Evolutionary conservation across 2,113 vertebrate genomes (phyloP).

Genomic region (Sebastes schlegelii): DNA sequence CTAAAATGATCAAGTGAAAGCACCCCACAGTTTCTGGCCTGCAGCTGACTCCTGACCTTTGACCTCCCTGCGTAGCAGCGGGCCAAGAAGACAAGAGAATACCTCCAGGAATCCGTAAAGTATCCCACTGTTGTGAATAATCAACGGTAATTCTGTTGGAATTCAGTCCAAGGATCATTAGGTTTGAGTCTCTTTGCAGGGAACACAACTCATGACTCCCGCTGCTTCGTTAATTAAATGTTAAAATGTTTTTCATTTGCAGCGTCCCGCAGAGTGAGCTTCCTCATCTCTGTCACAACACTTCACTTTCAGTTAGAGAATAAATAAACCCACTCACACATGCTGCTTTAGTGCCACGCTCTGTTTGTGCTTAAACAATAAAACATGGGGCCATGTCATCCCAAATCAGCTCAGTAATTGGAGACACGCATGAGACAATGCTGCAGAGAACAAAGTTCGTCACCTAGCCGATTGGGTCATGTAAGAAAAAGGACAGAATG

Average conservation of each 20-base stretch:
- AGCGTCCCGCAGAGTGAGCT: conserved; percentile 1
- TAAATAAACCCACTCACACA: neutral
- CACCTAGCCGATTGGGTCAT: too few species aligned
- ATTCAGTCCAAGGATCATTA: neutral
- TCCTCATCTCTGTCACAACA: conserved; percentile 6
- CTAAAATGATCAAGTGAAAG: too few species aligned
- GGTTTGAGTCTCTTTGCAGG: neutral
- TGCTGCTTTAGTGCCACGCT: neutral
- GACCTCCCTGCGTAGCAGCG: neutral
- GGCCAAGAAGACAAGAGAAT: neutral
- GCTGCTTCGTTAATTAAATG: conserved; percentile 4
- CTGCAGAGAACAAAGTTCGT: too few species aligned
- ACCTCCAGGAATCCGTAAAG: neutral
- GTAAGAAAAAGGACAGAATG: too few species aligned
- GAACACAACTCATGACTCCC: neutral
- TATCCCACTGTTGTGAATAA: neutral
- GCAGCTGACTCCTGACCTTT: conserved; percentile 1
- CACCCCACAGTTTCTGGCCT: too few species aligned
- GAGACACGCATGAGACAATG: neutral
- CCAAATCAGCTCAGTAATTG: neutral
- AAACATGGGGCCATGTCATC: neutral
- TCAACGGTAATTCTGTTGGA: neutral
- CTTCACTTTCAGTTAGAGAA: neutral
- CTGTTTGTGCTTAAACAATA: neutral
- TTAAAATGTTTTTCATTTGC: conserved; percentile 25